Conservation (phyloP, 2,113 vertebrate genomes). For the Amblyornis subalaris region DNA sequence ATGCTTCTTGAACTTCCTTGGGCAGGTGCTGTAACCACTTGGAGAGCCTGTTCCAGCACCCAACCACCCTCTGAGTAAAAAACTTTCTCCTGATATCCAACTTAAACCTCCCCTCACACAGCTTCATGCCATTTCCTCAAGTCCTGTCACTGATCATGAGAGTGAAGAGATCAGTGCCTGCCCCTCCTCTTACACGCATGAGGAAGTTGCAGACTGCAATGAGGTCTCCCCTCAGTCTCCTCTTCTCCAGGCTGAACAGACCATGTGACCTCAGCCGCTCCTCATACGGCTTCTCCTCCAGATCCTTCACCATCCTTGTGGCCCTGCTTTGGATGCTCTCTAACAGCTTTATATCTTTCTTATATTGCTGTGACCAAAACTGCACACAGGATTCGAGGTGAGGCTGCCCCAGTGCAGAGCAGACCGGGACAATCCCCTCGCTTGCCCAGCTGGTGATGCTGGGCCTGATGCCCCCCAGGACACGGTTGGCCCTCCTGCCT, state of each 20-base stretch:
- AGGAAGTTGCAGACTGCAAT: background rate
- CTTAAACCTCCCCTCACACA: background rate
- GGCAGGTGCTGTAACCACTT: background rate
- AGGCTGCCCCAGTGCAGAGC: fast-evolving
- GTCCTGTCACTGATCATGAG: background rate
- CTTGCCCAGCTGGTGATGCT: fast-evolving
- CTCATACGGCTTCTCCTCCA: fast-evolving
- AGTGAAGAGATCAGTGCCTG: background rate
- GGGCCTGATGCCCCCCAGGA: too few relatives aligned
- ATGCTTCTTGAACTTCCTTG: background rate
- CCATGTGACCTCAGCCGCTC: background rate
- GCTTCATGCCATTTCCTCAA: background rate
- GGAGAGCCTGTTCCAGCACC: background rate
- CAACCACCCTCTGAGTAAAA: background rate
- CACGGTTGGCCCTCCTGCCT: fast-evolving
- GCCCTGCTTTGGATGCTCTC: background rate
- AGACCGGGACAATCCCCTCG: background rate
- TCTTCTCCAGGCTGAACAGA: background rate
- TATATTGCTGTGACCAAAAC: background rate
- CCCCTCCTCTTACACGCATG: background rate
- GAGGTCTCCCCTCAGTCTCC: background rate
- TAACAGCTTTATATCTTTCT: background rate
- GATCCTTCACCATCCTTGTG: background rate
- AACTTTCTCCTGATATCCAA: background rate
- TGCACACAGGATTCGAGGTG: fast-evolving